These are phyloP conservation scores for Panurus biarmicus DNA, from an alignment of 2,113 vertebrate genomes.

Conservation along the genomic window DNA sequence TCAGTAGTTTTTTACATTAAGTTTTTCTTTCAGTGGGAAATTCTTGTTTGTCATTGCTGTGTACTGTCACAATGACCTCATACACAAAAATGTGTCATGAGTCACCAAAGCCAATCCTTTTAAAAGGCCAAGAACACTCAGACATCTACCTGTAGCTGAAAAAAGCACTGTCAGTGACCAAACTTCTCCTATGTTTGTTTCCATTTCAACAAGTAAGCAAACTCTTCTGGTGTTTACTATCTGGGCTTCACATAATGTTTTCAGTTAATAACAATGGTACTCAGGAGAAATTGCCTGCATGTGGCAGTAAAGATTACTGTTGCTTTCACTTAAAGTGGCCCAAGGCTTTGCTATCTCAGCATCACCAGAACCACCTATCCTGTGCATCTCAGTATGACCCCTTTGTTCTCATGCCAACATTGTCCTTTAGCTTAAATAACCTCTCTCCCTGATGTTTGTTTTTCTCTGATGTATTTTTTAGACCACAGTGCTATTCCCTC, in stretches of 20 bases:
- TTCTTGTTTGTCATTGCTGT: not conserved
- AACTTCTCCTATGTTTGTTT: not conserved
- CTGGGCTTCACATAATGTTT: not conserved
- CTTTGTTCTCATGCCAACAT: not conserved
- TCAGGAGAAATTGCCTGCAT: not conserved
- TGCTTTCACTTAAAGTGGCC: not conserved
- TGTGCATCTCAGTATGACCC: not conserved
- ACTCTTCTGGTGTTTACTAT: not conserved
- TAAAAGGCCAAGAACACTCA: not conserved
- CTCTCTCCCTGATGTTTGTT: not conserved
- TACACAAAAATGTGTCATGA: rapidly evolving
- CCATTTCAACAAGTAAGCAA: not conserved
- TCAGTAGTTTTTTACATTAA: not conserved
- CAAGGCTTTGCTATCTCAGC: not conserved
- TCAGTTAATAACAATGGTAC: not conserved
- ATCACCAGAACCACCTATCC: not conserved
- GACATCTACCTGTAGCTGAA: not conserved
- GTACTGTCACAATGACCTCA: not conserved
- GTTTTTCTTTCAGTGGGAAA: not conserved
- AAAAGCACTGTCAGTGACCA: not conserved
- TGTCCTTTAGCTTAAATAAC: not conserved
- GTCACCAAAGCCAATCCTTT: not conserved
- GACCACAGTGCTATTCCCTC: not conserved
- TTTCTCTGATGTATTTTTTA: not conserved
- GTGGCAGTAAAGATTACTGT: not conserved